Evolutionary conservation across 2,113 vertebrate species (phyloP).

Genomic region (Collichthys lucidus): DNA sequence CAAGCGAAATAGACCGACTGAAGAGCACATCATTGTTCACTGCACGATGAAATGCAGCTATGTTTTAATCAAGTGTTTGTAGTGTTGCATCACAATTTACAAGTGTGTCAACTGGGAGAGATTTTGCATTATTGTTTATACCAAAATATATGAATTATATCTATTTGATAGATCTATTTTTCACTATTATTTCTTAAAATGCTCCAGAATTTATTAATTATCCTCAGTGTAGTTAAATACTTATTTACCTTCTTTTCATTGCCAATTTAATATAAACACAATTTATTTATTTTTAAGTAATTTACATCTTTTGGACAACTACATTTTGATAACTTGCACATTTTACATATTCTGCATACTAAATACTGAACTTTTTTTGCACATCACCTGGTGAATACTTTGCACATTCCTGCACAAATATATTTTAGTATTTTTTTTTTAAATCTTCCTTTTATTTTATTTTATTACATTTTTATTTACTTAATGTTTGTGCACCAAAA

Average conservation of each 20-base stretch:
- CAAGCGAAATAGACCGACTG: slow-evolving; percentile 20
- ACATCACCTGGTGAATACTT: no score
- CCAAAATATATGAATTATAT: not conserved
- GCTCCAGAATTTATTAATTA: not conserved
- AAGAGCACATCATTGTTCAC: slow-evolving; percentile 25
- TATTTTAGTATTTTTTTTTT: no score
- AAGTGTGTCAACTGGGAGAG: not conserved
- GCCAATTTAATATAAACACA: no score
- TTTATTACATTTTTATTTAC: no score
- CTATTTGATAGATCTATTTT: not conserved
- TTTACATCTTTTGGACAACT: no score
- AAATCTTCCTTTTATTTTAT: no score
- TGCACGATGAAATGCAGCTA: not conserved
- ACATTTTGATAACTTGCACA: no score
- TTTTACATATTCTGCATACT: no score
- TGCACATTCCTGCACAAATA: no score
- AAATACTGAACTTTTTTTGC: no score
- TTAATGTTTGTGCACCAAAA: no score
- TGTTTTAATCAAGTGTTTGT: slow-evolving; percentile 16
- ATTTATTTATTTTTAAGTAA: not conserved
- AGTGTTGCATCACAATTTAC: not conserved
- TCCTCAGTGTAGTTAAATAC: not conserved
- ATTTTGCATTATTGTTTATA: not conserved
- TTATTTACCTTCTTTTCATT: no score
- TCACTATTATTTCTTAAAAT: not conserved